These are phyloP conservation scores for Thamnaconus septentrionalis DNA, from an alignment of 2,113 vertebrate genomes.

Conservation along the genomic window DNA sequence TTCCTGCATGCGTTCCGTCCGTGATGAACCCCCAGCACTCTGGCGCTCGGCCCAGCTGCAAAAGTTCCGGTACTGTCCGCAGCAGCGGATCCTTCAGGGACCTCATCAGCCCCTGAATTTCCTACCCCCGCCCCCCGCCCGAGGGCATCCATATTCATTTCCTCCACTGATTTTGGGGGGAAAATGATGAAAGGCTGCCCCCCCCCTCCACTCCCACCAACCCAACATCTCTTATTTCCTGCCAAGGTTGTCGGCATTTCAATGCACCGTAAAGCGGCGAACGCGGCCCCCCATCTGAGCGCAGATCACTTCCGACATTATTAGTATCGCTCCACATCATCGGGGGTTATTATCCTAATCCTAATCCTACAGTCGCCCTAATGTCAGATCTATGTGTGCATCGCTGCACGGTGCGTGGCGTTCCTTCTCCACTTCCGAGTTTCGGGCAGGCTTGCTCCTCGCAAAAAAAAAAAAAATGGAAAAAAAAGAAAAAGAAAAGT, in stretches of 20 bases:
- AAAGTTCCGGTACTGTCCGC: constrained; percentile 77
- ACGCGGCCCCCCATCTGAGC: constrained; percentile 51
- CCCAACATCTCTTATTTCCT: constrained; percentile 66
- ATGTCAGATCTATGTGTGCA: too few relatives aligned
- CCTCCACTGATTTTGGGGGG: constrained; percentile 77
- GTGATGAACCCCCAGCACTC: constrained; percentile 42
- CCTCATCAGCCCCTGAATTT: constrained; percentile 78
- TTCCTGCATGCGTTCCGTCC: constrained; percentile 46
- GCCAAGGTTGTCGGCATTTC: constrained; percentile 75
- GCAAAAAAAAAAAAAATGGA: constrained; percentile 25
- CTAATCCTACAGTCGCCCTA: too few relatives aligned
- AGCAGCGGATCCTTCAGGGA: constrained; percentile 74
- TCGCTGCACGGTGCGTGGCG: too few relatives aligned
- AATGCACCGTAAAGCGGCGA: constrained; percentile 65
- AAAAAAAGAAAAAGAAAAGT: constrained; percentile 3
- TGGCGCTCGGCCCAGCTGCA: constrained; percentile 64
- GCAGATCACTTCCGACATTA: constrained; percentile 43
- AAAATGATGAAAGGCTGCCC: constrained; percentile 77
- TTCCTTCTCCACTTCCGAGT: neutral
- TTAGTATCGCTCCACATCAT: constrained; percentile 32
- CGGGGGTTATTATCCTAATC: too few relatives aligned
- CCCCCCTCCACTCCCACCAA: constrained; percentile 62
- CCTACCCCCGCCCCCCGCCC: constrained; percentile 70
- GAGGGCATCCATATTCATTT: constrained; percentile 83
- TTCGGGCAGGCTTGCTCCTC: constrained; percentile 30